Base-by-base conservation (phyloP, 2,888 invertebrate species). In the Parnassius apollo region DNA sequence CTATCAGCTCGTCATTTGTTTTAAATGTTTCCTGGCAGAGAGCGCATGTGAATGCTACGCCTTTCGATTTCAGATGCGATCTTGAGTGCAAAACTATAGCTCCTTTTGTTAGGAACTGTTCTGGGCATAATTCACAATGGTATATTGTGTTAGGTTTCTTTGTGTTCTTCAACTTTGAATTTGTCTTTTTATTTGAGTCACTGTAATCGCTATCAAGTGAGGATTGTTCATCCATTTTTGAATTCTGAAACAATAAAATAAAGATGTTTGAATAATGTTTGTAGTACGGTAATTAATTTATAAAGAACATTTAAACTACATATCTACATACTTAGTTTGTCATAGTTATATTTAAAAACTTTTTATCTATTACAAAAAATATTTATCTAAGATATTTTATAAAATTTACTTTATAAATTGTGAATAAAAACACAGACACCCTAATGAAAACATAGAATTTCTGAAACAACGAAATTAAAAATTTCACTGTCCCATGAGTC, bases 1-100 rank as follows among this genome's bases (percentile, higher is more conserved):
- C 42, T 1, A 76, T 64, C 1, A 80, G 57, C 0, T 71, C 65
- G 0, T 18, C 9, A n/a, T 80, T 80, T 0, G 67, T 68, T 1
- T 68, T 11, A n/a, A 78, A 80, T 2, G 42, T 62, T 3, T 12
- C 22, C 18, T n/a, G 1, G n/a, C 62, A 62, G 10, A 62, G 49
- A 10, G 62, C 49, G 25, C 62, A 62, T 12, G 11, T 62, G 42
- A 55, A 58, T 3, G 22, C 35, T 3, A 49, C 18, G 11, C 54
- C 52, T 2, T 48, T 42, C 4, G n/a, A 18, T 9, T 44, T 52
- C 13, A 55, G 52, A 35, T 62, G 62, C 1, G 13, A 10, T 1
- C 54, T 54, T 7, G 11, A 44, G 13, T 62, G 62, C 9, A 54
- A 42, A 2, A 10, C 25, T 10, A 62, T 1, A 0, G 49, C 58